Percentiles rank a stretch among this genome's conserved stretches.
phyloP scores from a whole-genome alignment of 2,888 invertebrate species.

The Allolobophora icterica region DNA sequence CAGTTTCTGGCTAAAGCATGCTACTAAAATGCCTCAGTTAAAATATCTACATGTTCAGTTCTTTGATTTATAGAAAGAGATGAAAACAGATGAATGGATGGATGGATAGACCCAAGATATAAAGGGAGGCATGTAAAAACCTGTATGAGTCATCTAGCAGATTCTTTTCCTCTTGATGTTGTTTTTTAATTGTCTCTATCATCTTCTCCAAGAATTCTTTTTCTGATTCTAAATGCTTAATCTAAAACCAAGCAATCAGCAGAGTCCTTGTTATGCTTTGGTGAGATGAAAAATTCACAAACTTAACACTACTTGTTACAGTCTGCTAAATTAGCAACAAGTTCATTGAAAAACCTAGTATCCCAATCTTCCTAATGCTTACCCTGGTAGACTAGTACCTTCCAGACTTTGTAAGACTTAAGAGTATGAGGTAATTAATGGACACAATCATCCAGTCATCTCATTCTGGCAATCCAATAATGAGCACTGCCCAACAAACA shows the following conservation, averaged over 20 bases:
- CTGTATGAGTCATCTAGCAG: slow-evolving; percentile 58
- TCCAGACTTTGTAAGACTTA: too few species aligned
- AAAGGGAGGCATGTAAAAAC: background rate
- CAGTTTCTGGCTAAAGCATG: background rate
- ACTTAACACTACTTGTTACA: background rate
- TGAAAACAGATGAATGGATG: background rate
- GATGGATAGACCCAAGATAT: background rate
- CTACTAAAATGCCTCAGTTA: background rate
- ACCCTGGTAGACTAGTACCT: background rate
- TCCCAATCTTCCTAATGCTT: background rate
- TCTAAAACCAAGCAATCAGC: slow-evolving; percentile 48
- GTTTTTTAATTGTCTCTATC: slow-evolving; percentile 55
- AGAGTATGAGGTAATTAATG: too few species aligned
- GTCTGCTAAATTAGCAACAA: background rate
- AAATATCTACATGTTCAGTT: background rate
- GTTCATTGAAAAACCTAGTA: background rate
- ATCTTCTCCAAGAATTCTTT: slow-evolving; percentile 56
- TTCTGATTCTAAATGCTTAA: slow-evolving; percentile 59
- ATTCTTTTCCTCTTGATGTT: slow-evolving; percentile 61
- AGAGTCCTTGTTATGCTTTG: background rate
- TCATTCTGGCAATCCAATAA: too few species aligned
- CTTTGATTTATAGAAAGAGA: background rate
- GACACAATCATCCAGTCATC: too few species aligned
- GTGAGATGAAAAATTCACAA: background rate
- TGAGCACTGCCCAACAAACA: background rate